Evolutionary conservation across 37 sponge, comb jelly and placozoan species (phyloP).

Genomic region (Eunapius fragilis): DNA sequence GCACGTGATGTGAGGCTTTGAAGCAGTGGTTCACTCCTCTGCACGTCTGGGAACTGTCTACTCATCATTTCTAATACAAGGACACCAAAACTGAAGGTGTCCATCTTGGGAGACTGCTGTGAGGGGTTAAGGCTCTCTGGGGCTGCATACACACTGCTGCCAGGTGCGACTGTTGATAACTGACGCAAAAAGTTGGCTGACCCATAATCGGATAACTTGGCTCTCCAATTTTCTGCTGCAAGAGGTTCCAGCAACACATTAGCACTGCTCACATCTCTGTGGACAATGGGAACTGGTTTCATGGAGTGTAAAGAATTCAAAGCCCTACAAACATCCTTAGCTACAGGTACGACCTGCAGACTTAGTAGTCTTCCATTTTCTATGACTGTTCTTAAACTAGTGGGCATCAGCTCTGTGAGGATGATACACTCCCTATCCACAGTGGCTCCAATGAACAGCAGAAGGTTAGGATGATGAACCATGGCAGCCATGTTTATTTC

Average conservation of each 20-base stretch:
- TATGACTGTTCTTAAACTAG: constrained; percentile 27
- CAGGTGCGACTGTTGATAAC: constrained; percentile 17
- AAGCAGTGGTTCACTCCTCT: not conserved
- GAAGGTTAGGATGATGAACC: constrained; percentile 39
- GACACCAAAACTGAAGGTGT: constrained; percentile 62
- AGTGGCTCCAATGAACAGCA: constrained; percentile 51
- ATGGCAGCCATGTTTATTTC: constrained; percentile 49
- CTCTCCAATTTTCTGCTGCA: constrained; percentile 8
- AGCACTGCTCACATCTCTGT: constrained; percentile 61
- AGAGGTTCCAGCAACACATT: constrained; percentile 33
- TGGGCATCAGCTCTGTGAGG: constrained; percentile 58
- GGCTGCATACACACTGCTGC: constrained; percentile 49
- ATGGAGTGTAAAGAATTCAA: constrained; percentile 50
- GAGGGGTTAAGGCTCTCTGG: constrained; percentile 35
- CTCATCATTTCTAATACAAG: constrained; percentile 54
- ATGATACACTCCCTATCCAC: constrained; percentile 6
- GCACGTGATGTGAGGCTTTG: not conserved
- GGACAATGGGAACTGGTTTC: constrained; percentile 50
- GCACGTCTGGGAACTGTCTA: constrained; percentile 32
- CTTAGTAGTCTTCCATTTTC: not conserved
- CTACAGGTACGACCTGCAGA: not conserved
- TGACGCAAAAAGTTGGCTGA: constrained; percentile 50
- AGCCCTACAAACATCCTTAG: constrained; percentile 38
- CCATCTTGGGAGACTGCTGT: constrained; percentile 53
- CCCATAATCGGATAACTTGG: constrained; percentile 54